Conservation (phyloP, 2,888 invertebrate genomes). For the Polyommatus icarus region DNA sequence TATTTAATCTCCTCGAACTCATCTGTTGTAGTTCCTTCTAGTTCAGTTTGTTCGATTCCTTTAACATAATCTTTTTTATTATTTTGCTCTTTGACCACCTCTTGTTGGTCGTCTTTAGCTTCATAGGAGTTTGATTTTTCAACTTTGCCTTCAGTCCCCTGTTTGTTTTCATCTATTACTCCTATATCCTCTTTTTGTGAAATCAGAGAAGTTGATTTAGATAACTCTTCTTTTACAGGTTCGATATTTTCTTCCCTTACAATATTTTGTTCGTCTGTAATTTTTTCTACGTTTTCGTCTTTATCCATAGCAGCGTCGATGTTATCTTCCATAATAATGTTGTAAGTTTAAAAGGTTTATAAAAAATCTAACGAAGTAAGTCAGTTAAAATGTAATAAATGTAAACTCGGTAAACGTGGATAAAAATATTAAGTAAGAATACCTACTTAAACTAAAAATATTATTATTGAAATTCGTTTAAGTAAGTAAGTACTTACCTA, state of each 20-base stretch:
- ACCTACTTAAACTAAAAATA: no score
- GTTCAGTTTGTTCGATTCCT: conserved; percentile 1
- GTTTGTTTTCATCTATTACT: conserved; percentile 7
- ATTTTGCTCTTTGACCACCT: conserved; percentile 47
- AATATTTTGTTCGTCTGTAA: background rate
- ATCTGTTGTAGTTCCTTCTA: background rate
- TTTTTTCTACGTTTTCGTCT: background rate
- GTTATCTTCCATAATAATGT: background rate
- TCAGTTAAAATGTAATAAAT: no score
- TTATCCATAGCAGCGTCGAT: background rate
- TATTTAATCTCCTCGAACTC: conserved; percentile 38
- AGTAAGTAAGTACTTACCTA: no score
- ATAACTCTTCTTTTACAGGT: background rate
- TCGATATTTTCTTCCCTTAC: background rate
- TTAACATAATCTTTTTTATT: conserved; percentile 55
- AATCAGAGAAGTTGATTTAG: background rate
- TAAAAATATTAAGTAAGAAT: no score
- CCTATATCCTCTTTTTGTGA: conserved; percentile 38
- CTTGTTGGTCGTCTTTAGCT: conserved; percentile 46
- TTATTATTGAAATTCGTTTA: no score
- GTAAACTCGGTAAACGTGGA: no score
- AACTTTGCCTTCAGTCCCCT: background rate
- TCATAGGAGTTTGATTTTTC: background rate
- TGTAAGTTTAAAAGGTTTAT: no score
- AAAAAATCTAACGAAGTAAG: background rate